A percentile compares a stretch with the other conserved stretches of the same genome.
These are phyloP conservation scores for Xyrichtys novacula DNA, from an alignment of 2,797 vertebrate genomes.

Conservation along the genomic window DNA sequence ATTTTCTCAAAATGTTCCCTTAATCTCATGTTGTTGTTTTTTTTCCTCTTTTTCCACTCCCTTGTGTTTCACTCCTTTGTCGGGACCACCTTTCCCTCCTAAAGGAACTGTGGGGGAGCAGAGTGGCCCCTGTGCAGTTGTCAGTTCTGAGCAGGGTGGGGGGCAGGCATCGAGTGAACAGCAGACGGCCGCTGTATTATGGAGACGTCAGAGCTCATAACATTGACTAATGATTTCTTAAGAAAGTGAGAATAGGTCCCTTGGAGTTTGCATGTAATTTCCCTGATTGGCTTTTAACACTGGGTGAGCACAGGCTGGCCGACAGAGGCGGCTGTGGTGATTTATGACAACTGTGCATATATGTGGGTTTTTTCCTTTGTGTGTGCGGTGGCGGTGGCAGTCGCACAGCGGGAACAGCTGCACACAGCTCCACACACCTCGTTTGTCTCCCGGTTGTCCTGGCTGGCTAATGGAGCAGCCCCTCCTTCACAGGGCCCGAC, in stretches of 20 bases:
- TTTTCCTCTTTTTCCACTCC: not conserved
- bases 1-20: not conserved
- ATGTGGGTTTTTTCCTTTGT: slow-evolving; percentile 25
- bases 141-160: slow-evolving; percentile 51
- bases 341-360: slow-evolving; percentile 87
- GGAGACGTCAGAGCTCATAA: slow-evolving; percentile 83
- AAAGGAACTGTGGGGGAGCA: slow-evolving; percentile 40
- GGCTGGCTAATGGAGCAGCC: slow-evolving; percentile 88
- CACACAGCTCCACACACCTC: slow-evolving; percentile 89
- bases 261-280: slow-evolving; percentile 96
- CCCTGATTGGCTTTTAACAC: slow-evolving; percentile 99
- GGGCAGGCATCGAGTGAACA: slow-evolving; percentile 51
- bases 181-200: slow-evolving; percentile 79
- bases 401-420: slow-evolving; percentile 93
- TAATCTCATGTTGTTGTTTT: not conserved
- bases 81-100: slow-evolving; percentile 42
- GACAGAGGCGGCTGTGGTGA: slow-evolving; percentile 88
- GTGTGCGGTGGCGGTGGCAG: slow-evolving; percentile 77
- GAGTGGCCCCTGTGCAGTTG: slow-evolving; percentile 58
- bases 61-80: slow-evolving; percentile 44
- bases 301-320: slow-evolving; percentile 81
- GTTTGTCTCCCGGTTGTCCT: slow-evolving; percentile 92
- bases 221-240: slow-evolving; percentile 90
- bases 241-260: slow-evolving; percentile 90
- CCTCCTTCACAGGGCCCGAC: slow-evolving; percentile 68